These are phyloP conservation scores for Aplysia californica DNA, from an alignment of 1,140 invertebrate genomes.

Conservation along the genomic window DNA sequence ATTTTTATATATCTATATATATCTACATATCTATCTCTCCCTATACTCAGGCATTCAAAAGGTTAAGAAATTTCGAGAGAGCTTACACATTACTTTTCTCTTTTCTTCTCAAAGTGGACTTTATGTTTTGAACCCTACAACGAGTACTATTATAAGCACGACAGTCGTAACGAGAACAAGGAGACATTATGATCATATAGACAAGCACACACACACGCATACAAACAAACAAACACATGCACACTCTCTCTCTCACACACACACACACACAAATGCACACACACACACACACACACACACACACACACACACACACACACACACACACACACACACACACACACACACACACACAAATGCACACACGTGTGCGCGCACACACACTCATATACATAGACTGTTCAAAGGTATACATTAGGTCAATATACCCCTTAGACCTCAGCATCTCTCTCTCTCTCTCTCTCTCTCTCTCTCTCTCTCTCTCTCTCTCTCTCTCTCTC, in stretches of 20 bases:
- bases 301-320: not conserved
- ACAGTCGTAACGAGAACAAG: no score
- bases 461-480: not conserved
- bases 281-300: not conserved
- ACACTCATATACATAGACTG: not conserved
- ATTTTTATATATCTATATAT: no score
- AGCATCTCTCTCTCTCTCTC: not conserved
- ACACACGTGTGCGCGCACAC: not conserved
- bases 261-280: not conserved
- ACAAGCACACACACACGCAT: no score
- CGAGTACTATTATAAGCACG: no score
- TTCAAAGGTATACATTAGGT: not conserved
- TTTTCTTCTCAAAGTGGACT: no score
- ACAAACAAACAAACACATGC: no score
- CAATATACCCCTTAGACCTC: not conserved
- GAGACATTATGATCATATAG: no score
- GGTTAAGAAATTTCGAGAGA: no score
- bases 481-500: not conserved
- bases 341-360: conserved; percentile 4
- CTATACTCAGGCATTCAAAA: no score
- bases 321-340: conserved; percentile 8
- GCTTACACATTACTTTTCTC: no score
- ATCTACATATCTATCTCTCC: no score
- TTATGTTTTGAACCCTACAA: no score
- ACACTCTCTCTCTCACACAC: not conserved